Evolutionary conservation across 2,797 vertebrate species (phyloP).

Genomic region (Calcarius lapponicus): DNA sequence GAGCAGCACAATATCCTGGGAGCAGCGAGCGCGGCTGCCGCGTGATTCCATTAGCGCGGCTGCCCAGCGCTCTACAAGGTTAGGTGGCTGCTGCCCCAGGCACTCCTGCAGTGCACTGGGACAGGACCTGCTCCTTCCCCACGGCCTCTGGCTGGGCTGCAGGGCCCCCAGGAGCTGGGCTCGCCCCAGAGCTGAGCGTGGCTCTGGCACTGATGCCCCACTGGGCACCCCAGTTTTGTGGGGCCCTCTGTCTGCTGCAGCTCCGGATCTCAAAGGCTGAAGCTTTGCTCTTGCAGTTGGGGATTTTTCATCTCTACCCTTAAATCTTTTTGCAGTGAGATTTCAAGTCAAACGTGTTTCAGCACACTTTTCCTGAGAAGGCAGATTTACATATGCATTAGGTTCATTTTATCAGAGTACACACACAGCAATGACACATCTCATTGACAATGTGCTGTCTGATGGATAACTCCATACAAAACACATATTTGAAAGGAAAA

Average conservation of each 20-base stretch:
- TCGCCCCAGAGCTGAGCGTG: accelerated
- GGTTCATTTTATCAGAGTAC: slow-evolving; percentile 72
- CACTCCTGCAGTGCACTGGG: accelerated
- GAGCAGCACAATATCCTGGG: not conserved
- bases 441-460: slow-evolving; percentile 69
- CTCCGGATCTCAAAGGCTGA: not conserved
- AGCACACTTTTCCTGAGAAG: slow-evolving; percentile 67
- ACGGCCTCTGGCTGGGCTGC: accelerated
- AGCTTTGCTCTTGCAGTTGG: not conserved
- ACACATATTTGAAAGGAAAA: slow-evolving; percentile 67
- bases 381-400: slow-evolving; percentile 76
- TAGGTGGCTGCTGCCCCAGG: not conserved
- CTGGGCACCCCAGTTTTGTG: accelerated
- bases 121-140: not conserved
- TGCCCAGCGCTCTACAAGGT: not conserved
- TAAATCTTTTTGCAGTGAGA: slow-evolving; percentile 54
- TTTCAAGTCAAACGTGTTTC: slow-evolving; percentile 70
- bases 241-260: accelerated
- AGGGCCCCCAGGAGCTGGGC: not conserved
- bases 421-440: slow-evolving; percentile 70
- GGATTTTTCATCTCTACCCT: slow-evolving; percentile 46
- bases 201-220: accelerated
- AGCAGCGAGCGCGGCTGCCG: not conserved
- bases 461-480: slow-evolving; percentile 70
- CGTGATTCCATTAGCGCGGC: not conserved